Percentiles rank a stretch among this genome's conserved stretches.
Evolutionary conservation across 2,113 vertebrate species (phyloP).

Genomic region (Paracanthobrama guichenoti): DNA sequence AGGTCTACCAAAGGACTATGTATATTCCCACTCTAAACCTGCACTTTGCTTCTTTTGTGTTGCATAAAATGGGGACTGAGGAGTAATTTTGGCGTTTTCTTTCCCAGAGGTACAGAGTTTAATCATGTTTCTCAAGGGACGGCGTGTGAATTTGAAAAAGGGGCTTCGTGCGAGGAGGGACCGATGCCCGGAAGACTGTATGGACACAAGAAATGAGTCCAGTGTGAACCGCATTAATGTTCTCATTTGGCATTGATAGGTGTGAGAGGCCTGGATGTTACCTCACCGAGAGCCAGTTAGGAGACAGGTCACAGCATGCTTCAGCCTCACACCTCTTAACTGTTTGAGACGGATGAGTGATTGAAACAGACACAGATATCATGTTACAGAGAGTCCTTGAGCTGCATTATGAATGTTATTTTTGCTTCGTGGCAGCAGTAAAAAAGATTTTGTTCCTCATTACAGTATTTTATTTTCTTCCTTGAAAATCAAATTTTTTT

Average conservation of each 20-base stretch:
- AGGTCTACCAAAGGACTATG: slow-evolving; percentile 16
- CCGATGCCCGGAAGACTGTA: not conserved
- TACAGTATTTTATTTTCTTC: not conserved
- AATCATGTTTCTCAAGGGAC: slow-evolving; percentile 22
- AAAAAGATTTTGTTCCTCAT: not conserved
- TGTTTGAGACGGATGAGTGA: slow-evolving; percentile 46
- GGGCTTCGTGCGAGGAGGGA: not conserved
- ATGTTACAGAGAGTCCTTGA: slow-evolving; percentile 16
- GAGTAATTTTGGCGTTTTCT: slow-evolving; percentile 26
- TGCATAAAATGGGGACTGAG: slow-evolving; percentile 44
- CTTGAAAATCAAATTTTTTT: not conserved
- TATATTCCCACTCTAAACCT: slow-evolving; percentile 40
- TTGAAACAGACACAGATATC: slow-evolving; percentile 50
- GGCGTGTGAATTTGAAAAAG: slow-evolving; percentile 23
- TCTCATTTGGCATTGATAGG: slow-evolving; percentile 42
- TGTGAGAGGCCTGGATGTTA: slow-evolving; percentile 33
- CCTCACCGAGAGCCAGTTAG: slow-evolving; percentile 39
- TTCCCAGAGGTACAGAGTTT: slow-evolving; percentile 2
- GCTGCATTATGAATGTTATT: slow-evolving; percentile 8
- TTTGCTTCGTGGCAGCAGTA: not conserved
- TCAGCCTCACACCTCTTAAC: slow-evolving; percentile 37
- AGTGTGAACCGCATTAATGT: slow-evolving; percentile 16
- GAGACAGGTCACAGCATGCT: slow-evolving; percentile 27
- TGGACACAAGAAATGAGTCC: not conserved
- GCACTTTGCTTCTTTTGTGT: slow-evolving; percentile 34